Evolutionary conservation across 92 coral and sea anemone species (phyloP).

Genomic region (Bergia sp.): DNA sequence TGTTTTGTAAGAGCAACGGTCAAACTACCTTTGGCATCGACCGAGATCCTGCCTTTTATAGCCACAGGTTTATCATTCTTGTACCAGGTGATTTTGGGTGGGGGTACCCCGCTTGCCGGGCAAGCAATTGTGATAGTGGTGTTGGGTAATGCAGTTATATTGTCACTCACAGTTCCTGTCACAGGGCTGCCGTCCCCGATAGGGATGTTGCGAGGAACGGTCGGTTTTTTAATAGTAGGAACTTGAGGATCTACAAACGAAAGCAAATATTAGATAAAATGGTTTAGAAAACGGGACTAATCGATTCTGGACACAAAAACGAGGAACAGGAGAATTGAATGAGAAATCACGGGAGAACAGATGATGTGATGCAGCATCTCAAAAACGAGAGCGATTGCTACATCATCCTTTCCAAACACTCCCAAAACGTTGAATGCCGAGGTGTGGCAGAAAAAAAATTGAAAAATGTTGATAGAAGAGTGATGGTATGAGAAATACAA

Average conservation of each 20-base stretch:
- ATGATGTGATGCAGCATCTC: no score
- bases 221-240: constrained; percentile 7
- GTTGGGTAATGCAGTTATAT: constrained; percentile 15
- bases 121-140: constrained; percentile 35
- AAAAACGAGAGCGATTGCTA: no score
- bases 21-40: constrained; percentile 29
- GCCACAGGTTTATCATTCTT: constrained; percentile 13
- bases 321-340: background rate
- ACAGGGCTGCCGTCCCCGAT: constrained; percentile 22
- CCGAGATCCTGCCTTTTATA: constrained; percentile 10
- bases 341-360: background rate
- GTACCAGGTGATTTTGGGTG: constrained; percentile 50
- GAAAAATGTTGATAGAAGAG: no score
- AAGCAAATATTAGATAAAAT: background rate
- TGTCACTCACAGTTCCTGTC: constrained; percentile 22
- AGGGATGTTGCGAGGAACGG: constrained; percentile 9
- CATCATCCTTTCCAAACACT: no score
- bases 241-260: background rate
- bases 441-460: no score
- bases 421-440: no score
- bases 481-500: no score
- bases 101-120: constrained; percentile 45
- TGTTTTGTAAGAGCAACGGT: constrained; percentile 16
- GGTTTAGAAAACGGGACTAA: no score
- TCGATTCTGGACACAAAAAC: no score